A percentile compares a stretch with the other conserved stretches of the same genome.
Conservation (phyloP, 2,113 vertebrate species). For the Cheilinus undulatus region DNA sequence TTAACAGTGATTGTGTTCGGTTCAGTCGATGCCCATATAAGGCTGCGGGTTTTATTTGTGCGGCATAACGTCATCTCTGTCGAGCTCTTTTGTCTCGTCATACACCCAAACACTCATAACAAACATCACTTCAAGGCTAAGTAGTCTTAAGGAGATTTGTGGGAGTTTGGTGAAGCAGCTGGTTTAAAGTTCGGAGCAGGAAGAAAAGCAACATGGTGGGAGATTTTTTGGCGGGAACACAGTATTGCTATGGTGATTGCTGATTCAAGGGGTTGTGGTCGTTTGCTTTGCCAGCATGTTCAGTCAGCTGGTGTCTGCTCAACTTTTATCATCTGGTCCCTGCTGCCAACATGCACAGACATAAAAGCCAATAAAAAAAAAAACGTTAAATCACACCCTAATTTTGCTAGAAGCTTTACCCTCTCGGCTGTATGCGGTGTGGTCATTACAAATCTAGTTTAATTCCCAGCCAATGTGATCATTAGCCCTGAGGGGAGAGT, state of each 20-base stretch:
- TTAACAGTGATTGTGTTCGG: conserved; percentile 26
- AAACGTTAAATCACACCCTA: not conserved
- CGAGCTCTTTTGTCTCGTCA: not conserved
- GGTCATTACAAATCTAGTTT: conserved; percentile 35
- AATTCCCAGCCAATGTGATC: conserved; percentile 26
- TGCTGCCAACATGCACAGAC: not conserved
- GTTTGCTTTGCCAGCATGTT: conserved; percentile 60
- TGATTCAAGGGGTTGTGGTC: conserved; percentile 42
- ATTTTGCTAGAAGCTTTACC: not conserved
- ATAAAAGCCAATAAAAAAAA: not conserved
- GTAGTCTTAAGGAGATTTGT: not conserved
- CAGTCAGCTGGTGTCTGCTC: conserved; percentile 56
- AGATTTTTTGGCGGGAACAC: conserved; percentile 23
- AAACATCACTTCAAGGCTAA: conserved; percentile 4
- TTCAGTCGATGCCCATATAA: conserved; percentile 59
- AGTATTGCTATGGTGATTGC: conserved; percentile 43
- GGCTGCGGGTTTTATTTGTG: conserved; percentile 23
- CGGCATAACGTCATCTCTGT: conserved; percentile 23
- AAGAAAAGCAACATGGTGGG: not conserved
- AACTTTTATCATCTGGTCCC: conserved; percentile 11
- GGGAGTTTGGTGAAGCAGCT: conserved; percentile 5
- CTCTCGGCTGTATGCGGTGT: not conserved
- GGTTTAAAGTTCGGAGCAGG: not conserved
- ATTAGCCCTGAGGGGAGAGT: conserved; percentile 1
- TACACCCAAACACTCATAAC: conserved; percentile 9